Percentiles rank a stretch among this genome's conserved stretches.
These are phyloP conservation scores for Megaceryle torquata DNA, from an alignment of 2,113 vertebrate genomes.

Conservation along the genomic window DNA sequence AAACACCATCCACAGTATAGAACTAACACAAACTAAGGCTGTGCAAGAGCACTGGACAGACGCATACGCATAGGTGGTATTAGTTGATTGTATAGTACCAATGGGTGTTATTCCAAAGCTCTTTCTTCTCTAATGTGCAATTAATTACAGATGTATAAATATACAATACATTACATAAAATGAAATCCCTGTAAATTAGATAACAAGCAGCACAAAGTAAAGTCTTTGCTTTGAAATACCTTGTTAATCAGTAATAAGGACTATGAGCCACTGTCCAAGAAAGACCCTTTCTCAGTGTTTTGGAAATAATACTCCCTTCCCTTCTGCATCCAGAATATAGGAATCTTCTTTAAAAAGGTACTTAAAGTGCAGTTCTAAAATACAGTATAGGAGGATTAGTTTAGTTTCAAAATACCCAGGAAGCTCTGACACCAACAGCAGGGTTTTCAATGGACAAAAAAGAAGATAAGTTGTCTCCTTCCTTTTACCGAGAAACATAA, in stretches of 20 bases:
- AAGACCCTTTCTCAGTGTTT: neutral
- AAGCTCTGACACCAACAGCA: neutral
- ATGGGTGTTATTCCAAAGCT: neutral
- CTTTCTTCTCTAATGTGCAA: constrained; percentile 81
- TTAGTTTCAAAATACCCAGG: neutral
- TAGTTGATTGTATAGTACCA: neutral
- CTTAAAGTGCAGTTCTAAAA: constrained; percentile 58
- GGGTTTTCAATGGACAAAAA: neutral
- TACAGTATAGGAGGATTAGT: neutral
- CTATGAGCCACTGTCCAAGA: neutral
- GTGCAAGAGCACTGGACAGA: neutral
- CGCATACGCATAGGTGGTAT: neutral
- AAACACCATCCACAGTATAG: neutral
- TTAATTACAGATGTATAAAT: constrained; percentile 88
- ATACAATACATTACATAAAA: constrained; percentile 76
- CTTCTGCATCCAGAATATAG: neutral
- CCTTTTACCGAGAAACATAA: neutral
- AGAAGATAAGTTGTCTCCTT: neutral
- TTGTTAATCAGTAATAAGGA: neutral
- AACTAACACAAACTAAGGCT: neutral
- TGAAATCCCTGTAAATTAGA: constrained; percentile 79
- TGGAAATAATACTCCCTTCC: neutral
- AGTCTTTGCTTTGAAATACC: constrained; percentile 83
- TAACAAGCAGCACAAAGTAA: constrained; percentile 74
- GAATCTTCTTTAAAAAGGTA: constrained; percentile 24